Base-by-base conservation (phyloP, 2,113 vertebrate genomes). In the Silurus asotus region DNA sequence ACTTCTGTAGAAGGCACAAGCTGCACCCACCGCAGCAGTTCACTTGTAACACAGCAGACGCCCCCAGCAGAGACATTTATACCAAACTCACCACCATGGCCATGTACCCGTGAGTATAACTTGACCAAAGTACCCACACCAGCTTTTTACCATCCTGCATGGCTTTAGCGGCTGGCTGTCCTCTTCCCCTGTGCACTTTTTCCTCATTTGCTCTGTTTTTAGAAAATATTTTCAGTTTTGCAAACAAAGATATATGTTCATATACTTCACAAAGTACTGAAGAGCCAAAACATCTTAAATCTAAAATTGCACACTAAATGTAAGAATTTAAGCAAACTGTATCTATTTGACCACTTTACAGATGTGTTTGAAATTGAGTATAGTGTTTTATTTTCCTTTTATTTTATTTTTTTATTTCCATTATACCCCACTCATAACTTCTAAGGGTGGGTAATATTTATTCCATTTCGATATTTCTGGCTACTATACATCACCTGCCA, bases 1-100 rank as follows among this genome's bases (percentile, higher is more conserved):
- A 99, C 85, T 99, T 99, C 96, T 99, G 97, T 93, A 97, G 95
- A 85, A 98, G 98, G 93, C 97, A 99, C 94, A 98, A 98, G 96
- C 97, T 99, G 94, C 98, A 98, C 94, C 97, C 98, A 37, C 98
- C 98, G 19, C 97, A 99, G 94, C 94, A 94, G 90, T 99, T 98
- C 94, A 97, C 96, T 53, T 99, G 97, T 93, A 98, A 97, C 90
- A 96, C 95, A 0, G 89, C 92, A 20, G 97, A 98, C 1, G 94
- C 93, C 5, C 97, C 97, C 49, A 96, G 90, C 94, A 97, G 97
- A 90, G 98, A 99, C 91, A 94, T 99, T 93, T 99, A 98, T 93
- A 97, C 97, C 82, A 98, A 98, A 91, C 92, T 99, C 94, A 98
- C 98, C 91, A 99, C 97, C 19, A 98, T 99, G 97, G 97, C 98